These are phyloP conservation scores for Hestina assimilis DNA, from an alignment of 1,140 invertebrate species.

Conservation along the genomic window DNA sequence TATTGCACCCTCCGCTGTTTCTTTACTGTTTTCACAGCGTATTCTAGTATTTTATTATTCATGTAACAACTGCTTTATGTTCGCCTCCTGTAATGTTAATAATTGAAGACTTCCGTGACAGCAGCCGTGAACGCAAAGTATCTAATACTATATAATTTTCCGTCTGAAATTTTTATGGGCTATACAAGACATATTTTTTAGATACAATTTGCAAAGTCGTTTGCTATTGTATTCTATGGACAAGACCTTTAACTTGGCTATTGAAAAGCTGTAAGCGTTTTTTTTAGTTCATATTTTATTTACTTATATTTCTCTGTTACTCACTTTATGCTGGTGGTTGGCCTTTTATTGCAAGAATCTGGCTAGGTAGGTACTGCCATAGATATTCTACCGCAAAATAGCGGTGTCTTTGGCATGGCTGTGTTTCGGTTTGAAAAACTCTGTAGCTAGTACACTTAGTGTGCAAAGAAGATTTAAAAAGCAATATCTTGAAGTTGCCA, in stretches of 20 bases:
- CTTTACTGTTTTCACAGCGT: slow-evolving; percentile 59
- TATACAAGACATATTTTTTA: slow-evolving; percentile 31
- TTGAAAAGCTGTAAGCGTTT: slow-evolving; percentile 6
- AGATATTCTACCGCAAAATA: no score
- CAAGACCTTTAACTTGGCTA: slow-evolving; percentile 8
- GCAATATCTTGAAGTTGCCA: no score
- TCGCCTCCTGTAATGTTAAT: slow-evolving; percentile 62
- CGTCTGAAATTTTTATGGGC: slow-evolving; percentile 33
- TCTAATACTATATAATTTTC: slow-evolving; percentile 48
- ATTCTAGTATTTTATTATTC: slow-evolving; percentile 70
- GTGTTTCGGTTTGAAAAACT: no score
- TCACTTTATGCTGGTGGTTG: no score
- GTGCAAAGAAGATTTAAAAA: no score
- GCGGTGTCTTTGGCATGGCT: no score
- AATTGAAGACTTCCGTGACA: slow-evolving; percentile 67
- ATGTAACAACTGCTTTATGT: slow-evolving; percentile 63
- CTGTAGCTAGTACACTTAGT: no score
- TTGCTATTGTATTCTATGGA: slow-evolving; percentile 19
- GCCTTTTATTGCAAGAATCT: no score
- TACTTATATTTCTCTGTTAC: no score
- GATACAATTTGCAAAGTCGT: slow-evolving; percentile 22
- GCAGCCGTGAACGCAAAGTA: slow-evolving; percentile 26
- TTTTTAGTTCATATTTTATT: slow-evolving; percentile 7
- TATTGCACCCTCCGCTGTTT: slow-evolving; percentile 58
- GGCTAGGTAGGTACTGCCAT: no score